phyloP scores from a whole-genome alignment of 2,797 vertebrate species.

The Chelon auratus region DNA sequence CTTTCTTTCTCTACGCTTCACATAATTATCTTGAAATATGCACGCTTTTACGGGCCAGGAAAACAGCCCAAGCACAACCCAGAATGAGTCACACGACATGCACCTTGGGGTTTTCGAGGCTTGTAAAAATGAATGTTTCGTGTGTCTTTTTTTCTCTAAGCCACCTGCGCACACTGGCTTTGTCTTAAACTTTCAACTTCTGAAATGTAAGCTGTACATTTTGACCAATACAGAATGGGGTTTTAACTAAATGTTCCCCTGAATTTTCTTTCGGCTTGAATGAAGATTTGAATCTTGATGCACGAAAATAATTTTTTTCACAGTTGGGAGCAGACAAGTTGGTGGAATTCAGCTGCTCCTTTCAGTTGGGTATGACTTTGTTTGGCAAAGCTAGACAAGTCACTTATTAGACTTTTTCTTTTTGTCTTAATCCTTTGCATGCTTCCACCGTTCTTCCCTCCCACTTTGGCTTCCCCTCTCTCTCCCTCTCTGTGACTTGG shows the following conservation, averaged over 20 bases:
- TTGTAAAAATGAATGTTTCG: slow-evolving; percentile 56
- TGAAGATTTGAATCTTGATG: slow-evolving; percentile 51
- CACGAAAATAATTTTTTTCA: slow-evolving; percentile 49
- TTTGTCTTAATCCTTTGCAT: slow-evolving; percentile 55
- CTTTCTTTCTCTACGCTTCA: slow-evolving; percentile 6
- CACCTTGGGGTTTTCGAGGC: slow-evolving; percentile 39
- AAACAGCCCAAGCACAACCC: slow-evolving; percentile 42
- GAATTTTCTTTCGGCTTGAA: slow-evolving; percentile 46
- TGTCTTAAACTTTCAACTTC: slow-evolving; percentile 36
- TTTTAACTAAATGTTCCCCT: slow-evolving; percentile 31
- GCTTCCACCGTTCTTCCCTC: slow-evolving; percentile 42
- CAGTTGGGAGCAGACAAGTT: slow-evolving; percentile 34
- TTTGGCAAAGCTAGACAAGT: slow-evolving; percentile 50
- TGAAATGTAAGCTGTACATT: slow-evolving; percentile 32
- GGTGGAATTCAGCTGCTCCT: slow-evolving; percentile 47
- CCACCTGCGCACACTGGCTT: slow-evolving; percentile 43
- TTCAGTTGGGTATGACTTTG: slow-evolving; percentile 54
- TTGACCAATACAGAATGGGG: slow-evolving; percentile 14
- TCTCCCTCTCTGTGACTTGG: slow-evolving; percentile 62
- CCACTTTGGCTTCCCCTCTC: slow-evolving; percentile 51
- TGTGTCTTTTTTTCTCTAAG: slow-evolving; percentile 37
- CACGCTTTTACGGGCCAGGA: slow-evolving; percentile 52
- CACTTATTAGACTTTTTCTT: slow-evolving; percentile 55
- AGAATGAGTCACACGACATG: slow-evolving; percentile 48
- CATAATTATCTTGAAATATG: slow-evolving; percentile 39